A percentile compares a stretch with the other conserved stretches of the same genome.
These are phyloP conservation scores for Prietella phreatophila DNA, from an alignment of 2,113 vertebrate genomes.

Conservation along the genomic window DNA sequence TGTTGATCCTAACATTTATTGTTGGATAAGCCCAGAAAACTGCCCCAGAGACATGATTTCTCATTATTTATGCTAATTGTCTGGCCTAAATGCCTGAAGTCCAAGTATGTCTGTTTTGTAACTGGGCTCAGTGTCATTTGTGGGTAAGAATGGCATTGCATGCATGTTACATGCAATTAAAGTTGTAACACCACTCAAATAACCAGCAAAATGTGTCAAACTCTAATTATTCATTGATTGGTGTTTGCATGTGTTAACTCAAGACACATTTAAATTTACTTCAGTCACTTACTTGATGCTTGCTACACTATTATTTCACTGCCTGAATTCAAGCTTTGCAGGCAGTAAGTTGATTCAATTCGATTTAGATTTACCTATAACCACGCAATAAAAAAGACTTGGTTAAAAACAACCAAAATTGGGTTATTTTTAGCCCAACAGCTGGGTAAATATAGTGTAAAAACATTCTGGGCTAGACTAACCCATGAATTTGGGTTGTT, in stretches of 20 bases:
- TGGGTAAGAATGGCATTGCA: background rate
- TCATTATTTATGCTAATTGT: background rate
- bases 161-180: background rate
- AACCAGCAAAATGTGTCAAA: background rate
- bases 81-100: background rate
- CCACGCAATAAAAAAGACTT: too few relatives aligned
- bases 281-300: background rate
- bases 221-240: background rate
- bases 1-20: constrained; percentile 10
- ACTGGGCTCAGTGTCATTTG: background rate
- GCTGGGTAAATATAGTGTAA: too few relatives aligned
- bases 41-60: background rate
- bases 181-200: background rate
- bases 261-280: background rate
- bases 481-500: too few relatives aligned
- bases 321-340: background rate
- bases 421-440: too few relatives aligned
- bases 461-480: too few relatives aligned
- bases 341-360: too few relatives aligned
- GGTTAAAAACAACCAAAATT: too few relatives aligned
- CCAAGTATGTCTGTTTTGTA: background rate
- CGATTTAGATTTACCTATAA: too few relatives aligned
- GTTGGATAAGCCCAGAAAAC: background rate
- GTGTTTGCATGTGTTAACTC: background rate
- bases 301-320: background rate